phyloP scores from a whole-genome alignment of 2,113 vertebrate species.

The Brachyhypopomus occidentalis region DNA sequence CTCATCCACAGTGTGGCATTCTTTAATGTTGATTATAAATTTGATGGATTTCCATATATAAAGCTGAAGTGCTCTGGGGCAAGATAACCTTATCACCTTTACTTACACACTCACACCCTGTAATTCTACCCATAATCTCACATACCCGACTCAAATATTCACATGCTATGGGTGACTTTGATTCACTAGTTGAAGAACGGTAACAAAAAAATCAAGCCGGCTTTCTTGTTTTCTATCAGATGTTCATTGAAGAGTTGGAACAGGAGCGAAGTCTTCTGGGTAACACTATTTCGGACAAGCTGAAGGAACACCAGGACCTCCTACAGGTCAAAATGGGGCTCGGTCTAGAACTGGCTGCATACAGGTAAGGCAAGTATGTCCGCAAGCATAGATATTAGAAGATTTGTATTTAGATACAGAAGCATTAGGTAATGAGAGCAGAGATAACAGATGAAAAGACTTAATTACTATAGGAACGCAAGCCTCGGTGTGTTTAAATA shows the following conservation, averaged over 20 bases:
- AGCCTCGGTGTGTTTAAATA: background rate
- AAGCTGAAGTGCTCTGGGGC: background rate
- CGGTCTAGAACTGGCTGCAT: constrained; percentile 89
- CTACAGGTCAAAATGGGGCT: constrained; percentile 89
- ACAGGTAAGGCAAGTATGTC: constrained; percentile 78
- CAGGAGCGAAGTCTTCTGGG: constrained; percentile 83
- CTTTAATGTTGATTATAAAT: background rate
- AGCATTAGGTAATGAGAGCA: no score
- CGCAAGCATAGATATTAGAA: background rate
- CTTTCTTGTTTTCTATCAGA: constrained; percentile 70
- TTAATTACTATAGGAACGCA: background rate
- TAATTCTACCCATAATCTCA: background rate
- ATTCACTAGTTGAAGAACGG: background rate
- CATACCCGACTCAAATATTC: background rate
- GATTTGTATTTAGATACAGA: no score
- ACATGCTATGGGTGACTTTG: background rate
- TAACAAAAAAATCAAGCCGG: background rate
- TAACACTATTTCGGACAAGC: constrained; percentile 77
- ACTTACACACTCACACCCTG: no score
- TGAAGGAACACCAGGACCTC: constrained; percentile 88
- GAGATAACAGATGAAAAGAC: no score
- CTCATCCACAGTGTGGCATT: background rate
- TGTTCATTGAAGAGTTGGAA: constrained; percentile 82
- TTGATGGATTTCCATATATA: background rate
- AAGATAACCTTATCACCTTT: no score